Evolutionary conservation across 1,140 invertebrate genomes (phyloP), one percentile per base, ranked within the genome.

Genomic region (Zaprionus africanus): DNA sequence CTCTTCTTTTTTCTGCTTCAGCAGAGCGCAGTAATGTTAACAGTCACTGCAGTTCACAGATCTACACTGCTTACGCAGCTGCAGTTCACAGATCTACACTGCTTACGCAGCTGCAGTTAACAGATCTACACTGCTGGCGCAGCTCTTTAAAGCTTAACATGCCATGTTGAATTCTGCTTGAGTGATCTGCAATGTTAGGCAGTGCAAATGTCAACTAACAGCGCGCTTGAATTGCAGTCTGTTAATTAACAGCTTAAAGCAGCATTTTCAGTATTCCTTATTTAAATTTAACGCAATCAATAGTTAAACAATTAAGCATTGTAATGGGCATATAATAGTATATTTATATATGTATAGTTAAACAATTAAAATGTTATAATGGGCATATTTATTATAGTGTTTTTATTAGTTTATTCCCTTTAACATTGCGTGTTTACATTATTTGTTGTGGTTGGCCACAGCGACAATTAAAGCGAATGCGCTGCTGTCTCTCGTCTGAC

Each of bases 381-480:
- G 22, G 1, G n/a, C 26, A 41, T 65, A 31, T 17, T 36, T 58
- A 31, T 22, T 2, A 22, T 22, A 2, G 0, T 22, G 1, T 22
- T 22, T 22, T 22, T 22, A 22, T 22, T 22, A 22, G 22, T 22
- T 22, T 2, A 22, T 22, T 22, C 22, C 1, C 22, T 22, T 22
- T 22, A 22, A 22, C 22, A 22, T 22, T 22, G 22, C 22, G 22
- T 22, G 65, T 19, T 49, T 49, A 49, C 43, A 46, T 11, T 17
- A 19, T n/a, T 24, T 58, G 26, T 36, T 36, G 54, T 34, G 64
- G 64, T 24, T 11, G 5, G 19, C 65, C 56, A 41, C 65, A 67
- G 28, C 41, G 43, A 46, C 41, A 67, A 67, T 67, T 59, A 26
- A 49, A 34, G 24, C 34, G 28, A 49, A 49, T 67, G 12, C 43